Base-by-base conservation (phyloP, 2,113 vertebrate genomes). In the Paramisgurnus dabryanus region DNA sequence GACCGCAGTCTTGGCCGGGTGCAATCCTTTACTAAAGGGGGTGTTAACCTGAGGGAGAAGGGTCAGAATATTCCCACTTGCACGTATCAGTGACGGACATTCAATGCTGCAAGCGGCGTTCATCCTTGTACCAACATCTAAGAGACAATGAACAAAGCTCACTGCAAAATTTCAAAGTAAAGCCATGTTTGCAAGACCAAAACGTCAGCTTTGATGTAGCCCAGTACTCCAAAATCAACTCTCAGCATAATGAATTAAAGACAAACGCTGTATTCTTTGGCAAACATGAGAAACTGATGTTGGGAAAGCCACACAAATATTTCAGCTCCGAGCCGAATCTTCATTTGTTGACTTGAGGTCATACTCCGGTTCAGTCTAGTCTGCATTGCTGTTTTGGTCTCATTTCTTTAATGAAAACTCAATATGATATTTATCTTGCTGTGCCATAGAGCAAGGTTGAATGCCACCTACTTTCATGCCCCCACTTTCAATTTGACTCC, bases 1-100 rank as follows among this genome's bases (percentile, higher is more conserved):
- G 85, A 83, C 79, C 79, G 80, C 61, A 82, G 63, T 82, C 65
- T 82, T 80, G 76, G 60, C 60, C 45, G 60, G 67, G 60, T 80
- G 67, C 84, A 84, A 85, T 82, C 80, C 55, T 15, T 40, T 72
- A 70, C 61, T 71, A 80, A 83, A 74, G 72, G 60, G 63, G 76
- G 76, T 70, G 39, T 85, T 82, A 80, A 70, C 69, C 76, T 69
- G 7, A 57, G 70, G 77, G 55, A 67, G 50, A 53, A 43, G 27
- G 72, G 83, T 80, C 70, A 47, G 49, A 17, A 63, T 47, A 69
- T 72, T 66, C 5, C 6, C 76, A 49, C 76, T 50, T 45, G 43
- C 43, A 76, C 40, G 50, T 47, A 66, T 53, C 61, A 53, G 27
- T 4, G 10, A 58, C 8, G 17, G n/a, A 55, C 55, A 27, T 41